Evolutionary conservation across 92 coral and sea anemone genomes (phyloP), one percentile per base, ranked within the genome.

Genomic region (Virgularia gustaviana): DNA sequence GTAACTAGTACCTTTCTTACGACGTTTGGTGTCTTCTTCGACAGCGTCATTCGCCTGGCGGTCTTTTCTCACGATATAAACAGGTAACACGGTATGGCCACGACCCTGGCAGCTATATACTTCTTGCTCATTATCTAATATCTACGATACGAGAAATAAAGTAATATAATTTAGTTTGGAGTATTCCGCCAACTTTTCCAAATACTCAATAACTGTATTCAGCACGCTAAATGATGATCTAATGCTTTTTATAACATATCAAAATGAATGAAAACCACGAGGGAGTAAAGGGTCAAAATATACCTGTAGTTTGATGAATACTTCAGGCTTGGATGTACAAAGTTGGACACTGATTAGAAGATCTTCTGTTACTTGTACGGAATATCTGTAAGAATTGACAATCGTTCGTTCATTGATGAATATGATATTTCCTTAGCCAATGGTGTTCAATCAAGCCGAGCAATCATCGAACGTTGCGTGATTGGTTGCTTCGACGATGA

Each of bases 61-160:
- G 73, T 92, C 94, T 35, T 90, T 85, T 84, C 81, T 84, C 64
- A 89, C 90, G 19, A 86, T 92, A 83, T 89, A 87, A 31, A 96
- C 90, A n/a, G 98, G 97, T 72, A 89, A 60, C 43, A 92, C 98
- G 47, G 94, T 88, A 59, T 92, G 98, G 20, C 90, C 91, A 42
- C 90, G 86, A 2, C 98, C 98, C 1, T 84, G 72, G 20, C 92
- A 84, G 66, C 94, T 89, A 12, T 82, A 78, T 9, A 92, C 92
- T 60, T 89, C 98, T 25, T 80, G 85, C 53, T 92, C 98, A n/a
- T 87, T 81, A 65, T 92, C 98, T 24, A 92, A 76, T 32, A 92
- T 79, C 98, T 92, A 32, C n/a, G n/a, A n/a, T n/a, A n/a, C n/a
- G n/a, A n/a, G n/a, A 23, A 1, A 57, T 19, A 81, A 57, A 36